Conservation (phyloP, 2,797 vertebrate species). For the Squalus acanthias region DNA sequence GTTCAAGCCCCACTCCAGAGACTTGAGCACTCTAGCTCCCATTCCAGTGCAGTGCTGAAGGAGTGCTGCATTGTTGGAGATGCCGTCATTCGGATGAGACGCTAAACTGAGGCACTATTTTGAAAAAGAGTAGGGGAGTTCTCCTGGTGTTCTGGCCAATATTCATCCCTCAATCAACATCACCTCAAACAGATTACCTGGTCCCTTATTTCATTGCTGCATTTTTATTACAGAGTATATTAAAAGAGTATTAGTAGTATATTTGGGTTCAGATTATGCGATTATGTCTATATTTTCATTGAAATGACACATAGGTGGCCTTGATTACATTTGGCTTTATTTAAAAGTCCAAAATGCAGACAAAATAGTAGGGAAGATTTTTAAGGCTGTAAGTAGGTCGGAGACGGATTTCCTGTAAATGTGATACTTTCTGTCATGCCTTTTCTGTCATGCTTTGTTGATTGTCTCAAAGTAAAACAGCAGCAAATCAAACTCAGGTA, state of each 20-base stretch:
- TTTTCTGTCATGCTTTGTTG: too few species aligned
- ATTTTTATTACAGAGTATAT: background rate
- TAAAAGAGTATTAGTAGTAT: background rate
- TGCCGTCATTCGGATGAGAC: background rate
- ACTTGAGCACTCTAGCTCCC: background rate
- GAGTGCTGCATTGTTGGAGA: background rate
- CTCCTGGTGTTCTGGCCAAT: background rate
- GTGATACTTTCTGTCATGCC: too few species aligned
- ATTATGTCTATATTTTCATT: background rate
- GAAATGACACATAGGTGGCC: background rate
- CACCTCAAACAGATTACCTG: background rate
- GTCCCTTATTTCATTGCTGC: background rate
- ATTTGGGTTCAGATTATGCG: background rate
- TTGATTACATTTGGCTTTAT: background rate
- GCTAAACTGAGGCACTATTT: background rate
- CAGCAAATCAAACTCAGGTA: too few species aligned
- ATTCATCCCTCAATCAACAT: slow-evolving; percentile 2
- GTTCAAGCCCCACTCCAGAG: too few species aligned
- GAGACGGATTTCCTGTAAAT: too few species aligned
- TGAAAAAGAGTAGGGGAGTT: background rate
- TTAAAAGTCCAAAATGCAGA: background rate
- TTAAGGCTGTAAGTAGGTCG: background rate
- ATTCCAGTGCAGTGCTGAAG: background rate
- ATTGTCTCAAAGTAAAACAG: too few species aligned
- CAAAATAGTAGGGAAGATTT: background rate